Base-by-base conservation (phyloP, 2,113 vertebrate genomes). In the Rynchops niger region DNA sequence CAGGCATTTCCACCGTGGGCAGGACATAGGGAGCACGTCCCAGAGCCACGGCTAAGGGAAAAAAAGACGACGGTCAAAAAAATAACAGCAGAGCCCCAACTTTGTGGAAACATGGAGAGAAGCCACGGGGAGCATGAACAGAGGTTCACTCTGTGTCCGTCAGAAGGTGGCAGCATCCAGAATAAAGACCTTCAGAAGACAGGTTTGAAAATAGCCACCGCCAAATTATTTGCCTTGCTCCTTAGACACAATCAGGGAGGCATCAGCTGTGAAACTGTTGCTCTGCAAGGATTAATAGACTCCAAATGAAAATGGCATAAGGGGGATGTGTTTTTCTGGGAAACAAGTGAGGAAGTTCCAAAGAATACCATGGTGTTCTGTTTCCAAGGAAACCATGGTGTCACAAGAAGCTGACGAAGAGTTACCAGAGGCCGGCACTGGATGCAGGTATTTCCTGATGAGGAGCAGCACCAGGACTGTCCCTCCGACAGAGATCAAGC, bases 1-100 rank as follows among this genome's bases (percentile, higher is more conserved):
- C 63, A 47, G 40, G 43, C 2, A 1, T 20, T 76, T 81, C 34
- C 12, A 4, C 36, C 43, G 13, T 5, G 32, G 42, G 43, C 52
- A 58, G 86, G 23, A 43, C 30, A 45, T 0, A 2, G 40, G 69
- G 40, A 77, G 11, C 2, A 0, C 1, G 1, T 3, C 56, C 9
- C 36, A 34, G 59, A 1, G 1, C 12, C 6, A 15, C 1, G 7
- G 25, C 47, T 58, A 45, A 56, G 45, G 43, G 76, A 78, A 61
- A 73, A 5, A 5, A 55, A 56, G 14, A 34, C 4, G 1, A 26
- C 1, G 0, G 4, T 36, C 42, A 36, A 71, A 86, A 90, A 50
- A 13, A 15, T 23, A 5, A 3, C 14, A 55, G n/a, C 16, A 77
- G 32, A 78, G 12, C 30, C 23, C 2, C 21, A 29, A 8, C 22